phyloP scores from a whole-genome alignment of 2,888 invertebrate species.

The Helleia helle region DNA sequence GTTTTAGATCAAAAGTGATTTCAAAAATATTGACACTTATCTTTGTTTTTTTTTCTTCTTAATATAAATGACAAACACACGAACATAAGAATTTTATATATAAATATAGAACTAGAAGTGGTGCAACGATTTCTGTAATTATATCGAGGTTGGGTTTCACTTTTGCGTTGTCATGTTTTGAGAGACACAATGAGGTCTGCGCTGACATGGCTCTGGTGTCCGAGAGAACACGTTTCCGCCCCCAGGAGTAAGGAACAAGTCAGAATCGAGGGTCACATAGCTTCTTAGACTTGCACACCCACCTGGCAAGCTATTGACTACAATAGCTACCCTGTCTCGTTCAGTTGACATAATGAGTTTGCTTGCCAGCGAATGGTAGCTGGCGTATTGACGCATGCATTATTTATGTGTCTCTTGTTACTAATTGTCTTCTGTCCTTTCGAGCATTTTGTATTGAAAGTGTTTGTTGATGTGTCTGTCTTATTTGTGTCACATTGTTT shows the following conservation, averaged over 20 bases:
- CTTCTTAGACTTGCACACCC: constrained; percentile 66
- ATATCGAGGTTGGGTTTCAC: constrained; percentile 9
- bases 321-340: constrained; percentile 52
- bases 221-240: constrained; percentile 22
- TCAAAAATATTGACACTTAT: constrained; percentile 49
- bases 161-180: constrained; percentile 18
- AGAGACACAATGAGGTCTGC: constrained; percentile 21
- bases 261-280: constrained; percentile 38
- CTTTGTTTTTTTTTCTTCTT: not conserved
- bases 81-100: not conserved
- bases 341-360: constrained; percentile 50
- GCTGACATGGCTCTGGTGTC: constrained; percentile 15
- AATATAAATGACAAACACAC: not conserved
- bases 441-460: no score
- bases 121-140: not conserved
- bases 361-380: constrained; percentile 54
- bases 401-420: constrained; percentile 35
- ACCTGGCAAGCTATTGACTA: constrained; percentile 64
- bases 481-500: constrained; percentile 6
- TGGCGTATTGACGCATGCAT: constrained; percentile 56
- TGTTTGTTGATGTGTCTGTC: not conserved
- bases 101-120: no score
- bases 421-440: constrained; percentile 5
- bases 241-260: constrained; percentile 20
- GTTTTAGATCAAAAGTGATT: constrained; percentile 55